Conservation (phyloP, 2,888 invertebrate genomes). For the Theodoxus fluviatilis region DNA sequence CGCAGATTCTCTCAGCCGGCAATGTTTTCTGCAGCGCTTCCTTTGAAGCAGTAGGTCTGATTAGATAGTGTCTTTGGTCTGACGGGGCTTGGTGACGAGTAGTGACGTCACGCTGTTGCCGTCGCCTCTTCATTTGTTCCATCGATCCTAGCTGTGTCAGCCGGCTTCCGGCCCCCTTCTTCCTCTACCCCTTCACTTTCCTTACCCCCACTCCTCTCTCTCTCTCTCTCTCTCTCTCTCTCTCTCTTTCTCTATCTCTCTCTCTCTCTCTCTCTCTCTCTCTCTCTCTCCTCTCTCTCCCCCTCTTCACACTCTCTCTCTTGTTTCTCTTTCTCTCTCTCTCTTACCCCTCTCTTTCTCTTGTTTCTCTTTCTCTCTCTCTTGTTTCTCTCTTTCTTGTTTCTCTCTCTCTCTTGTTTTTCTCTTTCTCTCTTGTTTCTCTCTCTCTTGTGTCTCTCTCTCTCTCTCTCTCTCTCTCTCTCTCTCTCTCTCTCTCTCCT, state of each 20-base stretch:
- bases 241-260: slow-evolving; percentile 2
- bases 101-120: too few relatives aligned
- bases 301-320: background rate
- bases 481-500: slow-evolving; percentile 15
- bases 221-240: slow-evolving; percentile 10
- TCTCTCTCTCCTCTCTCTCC: background rate
- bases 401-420: background rate
- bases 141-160: too few relatives aligned
- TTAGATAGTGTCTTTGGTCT: too few relatives aligned
- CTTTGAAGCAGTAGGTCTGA: too few relatives aligned
- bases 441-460: background rate
- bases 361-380: background rate
- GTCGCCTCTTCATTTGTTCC: too few relatives aligned
- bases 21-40: too few relatives aligned
- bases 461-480: background rate
- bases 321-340: slow-evolving; percentile 5
- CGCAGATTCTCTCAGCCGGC: too few relatives aligned
- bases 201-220: background rate
- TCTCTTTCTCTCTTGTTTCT: background rate
- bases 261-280: slow-evolving; percentile 5
- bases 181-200: background rate
- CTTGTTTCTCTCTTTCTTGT: background rate
- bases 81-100: too few relatives aligned
- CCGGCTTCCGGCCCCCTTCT: background rate
- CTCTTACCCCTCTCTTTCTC: background rate